phyloP scores from a whole-genome alignment of 2,113 vertebrate species.

The Psilopogon haemacephalus region DNA sequence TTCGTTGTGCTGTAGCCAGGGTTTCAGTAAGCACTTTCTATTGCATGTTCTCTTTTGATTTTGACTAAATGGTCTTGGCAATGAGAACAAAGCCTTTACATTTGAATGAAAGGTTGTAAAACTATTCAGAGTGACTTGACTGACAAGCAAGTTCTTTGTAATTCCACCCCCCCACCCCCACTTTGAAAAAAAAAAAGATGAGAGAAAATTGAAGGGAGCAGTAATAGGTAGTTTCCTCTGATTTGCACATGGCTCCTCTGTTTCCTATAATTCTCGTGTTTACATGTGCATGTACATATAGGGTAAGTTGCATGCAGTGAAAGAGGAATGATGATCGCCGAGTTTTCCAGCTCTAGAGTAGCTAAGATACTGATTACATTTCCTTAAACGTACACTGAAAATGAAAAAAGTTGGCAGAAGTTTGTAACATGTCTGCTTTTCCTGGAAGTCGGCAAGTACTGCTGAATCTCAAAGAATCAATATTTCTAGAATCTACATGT shows the following conservation, averaged over 20 bases:
- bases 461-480: neutral
- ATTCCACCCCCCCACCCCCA: neutral
- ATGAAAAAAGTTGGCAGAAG: neutral
- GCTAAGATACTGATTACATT: neutral
- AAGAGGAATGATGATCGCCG: neutral
- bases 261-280: too few species aligned
- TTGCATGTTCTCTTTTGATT: constrained; percentile 63
- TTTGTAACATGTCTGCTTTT: neutral
- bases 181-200: neutral
- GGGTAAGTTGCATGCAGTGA: neutral
- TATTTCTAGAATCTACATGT: neutral
- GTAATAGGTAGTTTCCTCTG: neutral
- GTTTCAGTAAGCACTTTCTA: constrained; percentile 16
- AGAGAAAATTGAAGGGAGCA: neutral
- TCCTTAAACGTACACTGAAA: neutral
- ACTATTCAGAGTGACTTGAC: constrained; percentile 54
- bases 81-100: constrained; percentile 64
- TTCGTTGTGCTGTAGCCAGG: neutral
- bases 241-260: neutral
- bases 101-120: constrained; percentile 71
- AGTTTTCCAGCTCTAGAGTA: neutral
- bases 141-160: constrained; percentile 48
- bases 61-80: constrained; percentile 61
- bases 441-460: neutral
- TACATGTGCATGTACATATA: neutral